Evolutionary conservation across 2,797 vertebrate species (phyloP), one percentile per base, ranked within the genome.

Genomic region (Urocyon cinereoargenteus): DNA sequence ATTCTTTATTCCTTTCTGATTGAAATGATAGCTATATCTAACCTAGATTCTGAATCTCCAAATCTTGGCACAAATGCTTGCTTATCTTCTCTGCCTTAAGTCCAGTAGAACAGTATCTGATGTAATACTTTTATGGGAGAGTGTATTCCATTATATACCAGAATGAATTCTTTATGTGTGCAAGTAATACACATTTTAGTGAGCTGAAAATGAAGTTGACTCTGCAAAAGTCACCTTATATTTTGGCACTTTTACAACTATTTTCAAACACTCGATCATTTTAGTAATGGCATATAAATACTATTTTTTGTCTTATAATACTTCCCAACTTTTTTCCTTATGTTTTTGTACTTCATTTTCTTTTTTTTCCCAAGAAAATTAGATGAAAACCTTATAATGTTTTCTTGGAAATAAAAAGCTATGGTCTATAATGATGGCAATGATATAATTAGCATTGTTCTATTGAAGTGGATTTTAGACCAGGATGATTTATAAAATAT

Each of bases 1-100:
- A 3, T 59, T 40, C 18, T 92, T 79, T 61, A 72, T 70, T 84
- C 12, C 18, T 90, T 96, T 89, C 26, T 36, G 21, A 61, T 73
- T 94, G 66, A 97, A 96, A 84, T 53, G 21, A 4, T 73, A 82
- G 51, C 62, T 78, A 28, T 51, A 77, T 81, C 45, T 75, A 85
- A 86, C 34, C 18, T 31, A 79, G 73, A 84, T 73, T 84, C 45
- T 90, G 45, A 94, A 7, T 85, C 36, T 93, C 36, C 28, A 78
- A 78, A 78, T 79, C 26, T 45, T 91, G 55, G n/a, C 55, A 28
- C 62, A 77, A 72, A 51, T 75, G 22, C 28, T 87, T 93, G 12
- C 11, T 75, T 31, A 82, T 51, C 14, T 95, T 84, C n/a, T 45
- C 81, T 94, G 64, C 21, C 55, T 40, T n/a, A 61, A 53, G n/a